A percentile compares a stretch with the other conserved stretches of the same genome.
Conservation (phyloP, 37 sponge, comb jelly and placozoan genomes). For the Diacarnus erythraeanus region DNA sequence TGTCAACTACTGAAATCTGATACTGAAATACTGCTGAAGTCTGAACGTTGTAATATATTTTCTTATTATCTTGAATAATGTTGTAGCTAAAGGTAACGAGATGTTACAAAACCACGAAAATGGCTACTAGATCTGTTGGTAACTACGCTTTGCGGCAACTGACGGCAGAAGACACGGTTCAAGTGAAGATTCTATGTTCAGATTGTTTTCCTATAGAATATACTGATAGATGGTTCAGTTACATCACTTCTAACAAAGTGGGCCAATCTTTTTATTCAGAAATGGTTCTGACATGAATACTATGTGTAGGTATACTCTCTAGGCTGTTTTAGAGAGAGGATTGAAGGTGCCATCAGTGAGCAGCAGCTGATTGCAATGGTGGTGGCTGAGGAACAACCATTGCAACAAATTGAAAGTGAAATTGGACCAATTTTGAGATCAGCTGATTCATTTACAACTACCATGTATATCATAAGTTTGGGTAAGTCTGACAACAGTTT, state of each 20-base stretch:
- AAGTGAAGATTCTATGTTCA: constrained; percentile 16
- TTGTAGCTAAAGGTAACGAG: too few relatives aligned
- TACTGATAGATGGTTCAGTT: constrained; percentile 33
- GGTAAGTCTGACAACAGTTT: constrained; percentile 8
- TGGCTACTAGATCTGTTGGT: background rate
- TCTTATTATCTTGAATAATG: too few relatives aligned
- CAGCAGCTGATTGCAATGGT: constrained; percentile 30
- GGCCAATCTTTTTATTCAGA: background rate
- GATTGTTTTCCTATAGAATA: constrained; percentile 49
- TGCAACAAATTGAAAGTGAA: constrained; percentile 30
- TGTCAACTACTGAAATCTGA: background rate
- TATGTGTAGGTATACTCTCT: constrained; percentile 32
- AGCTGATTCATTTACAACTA: background rate
- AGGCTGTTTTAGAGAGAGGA: constrained; percentile 1
- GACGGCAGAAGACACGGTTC: background rate
- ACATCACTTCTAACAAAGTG: constrained; percentile 35
- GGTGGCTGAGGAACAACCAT: constrained; percentile 25
- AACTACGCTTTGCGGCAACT: background rate
- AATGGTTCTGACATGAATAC: background rate
- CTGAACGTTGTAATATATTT: too few relatives aligned
- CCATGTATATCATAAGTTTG: constrained; percentile 49
- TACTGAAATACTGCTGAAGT: too few relatives aligned
- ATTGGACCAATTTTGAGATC: constrained; percentile 13
- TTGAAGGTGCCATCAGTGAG: background rate
- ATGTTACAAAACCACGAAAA: too few relatives aligned